Base-by-base conservation (phyloP, 1,140 invertebrate species). In the Ceratina australensis region DNA sequence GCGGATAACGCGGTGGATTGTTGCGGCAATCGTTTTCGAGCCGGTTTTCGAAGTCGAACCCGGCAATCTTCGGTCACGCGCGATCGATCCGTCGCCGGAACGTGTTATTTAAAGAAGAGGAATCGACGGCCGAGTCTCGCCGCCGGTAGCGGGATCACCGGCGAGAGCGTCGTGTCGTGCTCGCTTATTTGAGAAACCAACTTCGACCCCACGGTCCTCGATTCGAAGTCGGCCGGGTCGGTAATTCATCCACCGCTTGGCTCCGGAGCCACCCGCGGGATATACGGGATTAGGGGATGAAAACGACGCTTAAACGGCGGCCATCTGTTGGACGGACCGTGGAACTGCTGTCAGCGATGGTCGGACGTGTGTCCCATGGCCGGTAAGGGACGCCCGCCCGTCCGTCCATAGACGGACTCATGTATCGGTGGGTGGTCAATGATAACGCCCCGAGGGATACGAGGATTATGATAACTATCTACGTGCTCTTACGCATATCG, bases 341-440 rank as follows among this genome's bases (percentile, higher is more conserved):
- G 90, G 91, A 91, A 89, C 89, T 87, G 66, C 72, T 89, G 81
- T 89, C 86, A 87, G 77, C 85, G 84, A 52, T 63, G 68, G 2
- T 22, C 47, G 33, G 12, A 16, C 22, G 47, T 68, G n/a, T n/a
- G 76, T 85, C 72, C 83, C 79, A 69, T 87, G 42, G 91, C 87
- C 87, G 91, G 90, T 92, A 92, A 91, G 81, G 72, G 79, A 72
- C 72, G 80, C 68, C 24, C 26, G 33, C 24, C 56, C 28, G 42
- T 12, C 67, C 20, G 28, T 15, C 33, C 33, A 42, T 42, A 42
- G 33, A 42, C 33, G 33, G 56, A 20, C 63, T 79, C 47, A 84
- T 89, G 85, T 92, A 91, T 91, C 91, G 89, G 89, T 92, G 86
- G 88, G 88, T 89, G 90, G 90, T 91, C 89, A 90, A 86, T 82